Base-by-base conservation (phyloP, 2,113 vertebrate genomes). In the Brachypodius melanocephalos region DNA sequence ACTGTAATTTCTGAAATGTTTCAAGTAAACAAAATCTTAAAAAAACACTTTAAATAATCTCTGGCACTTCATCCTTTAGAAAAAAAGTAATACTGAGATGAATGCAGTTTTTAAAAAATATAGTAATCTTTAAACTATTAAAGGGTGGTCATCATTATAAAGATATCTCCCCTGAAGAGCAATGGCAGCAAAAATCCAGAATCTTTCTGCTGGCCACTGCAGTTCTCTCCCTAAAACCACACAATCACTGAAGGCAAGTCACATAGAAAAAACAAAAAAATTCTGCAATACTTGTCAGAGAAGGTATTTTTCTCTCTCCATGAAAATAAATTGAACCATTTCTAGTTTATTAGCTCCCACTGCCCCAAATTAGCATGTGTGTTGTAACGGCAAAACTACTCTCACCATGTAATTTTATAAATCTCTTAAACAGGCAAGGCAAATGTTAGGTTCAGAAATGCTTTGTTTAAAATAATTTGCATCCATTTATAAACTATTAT, bases 371-470 rank as follows among this genome's bases (percentile, higher is more conserved):
- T 40, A 80, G 63, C 74, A 91, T 18, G 32, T 40, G 66, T 4
- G 2, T 32, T 52, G 7, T 66, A 67, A 76, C 8, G 72, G 52
- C 20, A 55, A 75, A 93, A 78, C 28, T 69, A 71, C 17, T 71
- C 57, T n/a, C 13, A 82, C 6, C 31, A 40, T 3, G 8, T 46
- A 43, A 74, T 88, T 90, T 46, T 62, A 80, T 32, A 85, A 90
- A 86, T 26, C 20, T 24, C 55, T 67, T 65, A 48, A 85, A 92
- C 20, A 69, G 29, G 43, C 51, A 85, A 94, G 46, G 45, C 32
- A 94, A 93, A 83, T 36, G 26, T 77, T 79, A 90, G 46, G 62
- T 59, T 78, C 57, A 86, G 72, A 94, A 96, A 89, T n/a, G 42
- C 43, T 91, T 75, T 9, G 31, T 49, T 93, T 88, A 90, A 77